These are phyloP conservation scores for Sialia sialis DNA, from an alignment of 2,113 vertebrate genomes.

Conservation along the genomic window DNA sequence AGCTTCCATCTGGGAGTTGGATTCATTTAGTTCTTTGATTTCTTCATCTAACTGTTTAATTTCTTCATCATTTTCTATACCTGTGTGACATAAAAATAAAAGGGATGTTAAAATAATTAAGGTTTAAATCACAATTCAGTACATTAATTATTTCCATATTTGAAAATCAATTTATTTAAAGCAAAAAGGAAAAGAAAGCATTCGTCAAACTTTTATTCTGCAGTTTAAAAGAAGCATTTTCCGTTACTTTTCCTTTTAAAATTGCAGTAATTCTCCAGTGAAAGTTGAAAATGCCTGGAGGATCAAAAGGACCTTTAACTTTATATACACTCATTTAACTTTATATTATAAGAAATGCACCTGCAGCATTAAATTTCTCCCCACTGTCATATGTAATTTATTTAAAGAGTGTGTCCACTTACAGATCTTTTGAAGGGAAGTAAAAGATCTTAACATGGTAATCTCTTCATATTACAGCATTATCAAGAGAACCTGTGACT, in stretches of 20 bases:
- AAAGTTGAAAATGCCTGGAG: not conserved
- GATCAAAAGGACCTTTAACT: not conserved
- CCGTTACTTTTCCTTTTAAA: not conserved
- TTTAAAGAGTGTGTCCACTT: not conserved
- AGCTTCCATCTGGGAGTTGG: slow-evolving; percentile 97
- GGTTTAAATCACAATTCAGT: not conserved
- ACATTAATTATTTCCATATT: not conserved
- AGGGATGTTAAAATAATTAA: not conserved
- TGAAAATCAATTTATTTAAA: slow-evolving; percentile 16
- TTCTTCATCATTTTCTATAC: slow-evolving; percentile 95
- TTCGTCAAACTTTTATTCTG: not conserved
- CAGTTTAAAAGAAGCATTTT: not conserved
- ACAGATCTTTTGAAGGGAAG: not conserved
- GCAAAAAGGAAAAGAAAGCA: not conserved
- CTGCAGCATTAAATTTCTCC: not conserved
- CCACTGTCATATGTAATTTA: not conserved
- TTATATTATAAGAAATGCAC: not conserved
- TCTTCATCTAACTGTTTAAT: slow-evolving; percentile 99
- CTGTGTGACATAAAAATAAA: slow-evolving; percentile 66
- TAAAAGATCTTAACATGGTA: not conserved
- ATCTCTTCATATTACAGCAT: not conserved
- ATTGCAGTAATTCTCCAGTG: not conserved
- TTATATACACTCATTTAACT: not conserved
- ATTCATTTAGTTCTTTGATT: slow-evolving; percentile 98
- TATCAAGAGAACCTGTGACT: not conserved